These are phyloP conservation scores for Polylopha cassiicola DNA, from an alignment of 2,888 invertebrate genomes.

Conservation along the genomic window DNA sequence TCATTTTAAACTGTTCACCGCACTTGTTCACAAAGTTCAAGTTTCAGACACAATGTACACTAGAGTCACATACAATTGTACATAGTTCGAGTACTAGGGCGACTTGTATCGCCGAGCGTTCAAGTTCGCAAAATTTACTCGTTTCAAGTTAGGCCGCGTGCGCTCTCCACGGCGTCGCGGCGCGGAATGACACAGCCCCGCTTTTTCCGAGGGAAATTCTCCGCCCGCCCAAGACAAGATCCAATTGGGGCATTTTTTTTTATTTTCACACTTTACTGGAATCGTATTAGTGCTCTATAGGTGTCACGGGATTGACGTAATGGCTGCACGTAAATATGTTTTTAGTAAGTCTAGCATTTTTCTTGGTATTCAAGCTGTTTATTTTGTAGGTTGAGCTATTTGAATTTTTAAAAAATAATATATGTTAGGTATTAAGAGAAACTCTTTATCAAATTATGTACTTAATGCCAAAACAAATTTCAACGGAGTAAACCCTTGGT, in stretches of 20 bases:
- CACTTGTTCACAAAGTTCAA: slow-evolving; percentile 17
- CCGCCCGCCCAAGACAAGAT: slow-evolving; percentile 47
- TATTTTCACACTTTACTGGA: slow-evolving; percentile 42
- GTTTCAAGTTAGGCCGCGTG: slow-evolving; percentile 38
- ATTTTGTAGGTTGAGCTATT: no score
- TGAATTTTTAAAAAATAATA: no score
- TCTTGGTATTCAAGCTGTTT: no score
- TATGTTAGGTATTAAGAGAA: no score
- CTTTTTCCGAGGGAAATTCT: slow-evolving; percentile 57
- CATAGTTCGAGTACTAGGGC: slow-evolving; percentile 8
- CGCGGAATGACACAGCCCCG: slow-evolving; percentile 35
- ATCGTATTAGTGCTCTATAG: slow-evolving; percentile 35
- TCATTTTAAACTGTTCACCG: slow-evolving; percentile 54
- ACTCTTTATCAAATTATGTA: no score
- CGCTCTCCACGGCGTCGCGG: slow-evolving; percentile 38
- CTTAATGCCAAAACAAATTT: no score
- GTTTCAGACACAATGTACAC: slow-evolving; percentile 10
- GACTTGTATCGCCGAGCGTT: slow-evolving; percentile 17
- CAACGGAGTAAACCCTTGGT: no score
- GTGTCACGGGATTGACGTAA: slow-evolving; percentile 20
- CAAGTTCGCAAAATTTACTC: slow-evolving; percentile 19
- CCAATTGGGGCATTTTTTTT: slow-evolving; percentile 45
- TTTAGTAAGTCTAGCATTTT: no score
- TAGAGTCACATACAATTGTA: slow-evolving; percentile 13
- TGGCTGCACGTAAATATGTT: slow-evolving; percentile 8